Conservation (phyloP, 1,140 invertebrate genomes). For the Penaeus japonicus region DNA sequence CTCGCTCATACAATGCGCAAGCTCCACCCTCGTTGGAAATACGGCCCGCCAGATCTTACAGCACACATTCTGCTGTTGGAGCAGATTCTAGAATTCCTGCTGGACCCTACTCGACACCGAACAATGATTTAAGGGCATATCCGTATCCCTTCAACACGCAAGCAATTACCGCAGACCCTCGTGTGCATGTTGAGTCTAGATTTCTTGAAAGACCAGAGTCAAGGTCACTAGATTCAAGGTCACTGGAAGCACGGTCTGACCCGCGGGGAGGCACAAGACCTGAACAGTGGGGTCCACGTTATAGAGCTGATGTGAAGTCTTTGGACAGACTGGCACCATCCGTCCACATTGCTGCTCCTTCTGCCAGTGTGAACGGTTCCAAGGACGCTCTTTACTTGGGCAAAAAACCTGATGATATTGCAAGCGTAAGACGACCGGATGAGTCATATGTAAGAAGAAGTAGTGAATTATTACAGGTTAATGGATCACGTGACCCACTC, state of each 20-base stretch:
- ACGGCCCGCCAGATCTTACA: conserved; percentile 12
- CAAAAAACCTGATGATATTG: conserved; percentile 13
- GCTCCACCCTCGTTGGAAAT: conserved; percentile 14
- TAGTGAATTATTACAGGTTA: conserved; percentile 31
- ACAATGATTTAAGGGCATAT: not conserved
- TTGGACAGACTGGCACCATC: conserved; percentile 40
- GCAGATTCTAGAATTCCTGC: not conserved
- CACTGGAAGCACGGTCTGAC: conserved; percentile 7
- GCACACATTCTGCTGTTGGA: not conserved
- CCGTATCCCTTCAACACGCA: conserved; percentile 13
- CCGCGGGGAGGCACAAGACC: conserved; percentile 26
- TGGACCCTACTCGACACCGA: not conserved
- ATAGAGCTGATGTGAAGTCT: conserved; percentile 30
- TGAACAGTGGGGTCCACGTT: conserved; percentile 24
- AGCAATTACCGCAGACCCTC: not conserved
- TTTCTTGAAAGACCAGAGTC: conserved; percentile 15
- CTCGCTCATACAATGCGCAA: conserved; percentile 8
- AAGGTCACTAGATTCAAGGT: too few relatives aligned
- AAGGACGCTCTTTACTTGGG: conserved; percentile 43
- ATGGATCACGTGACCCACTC: conserved; percentile 37
- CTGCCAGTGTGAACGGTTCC: conserved; percentile 43
- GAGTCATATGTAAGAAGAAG: conserved; percentile 20
- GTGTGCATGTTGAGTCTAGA: conserved; percentile 17
- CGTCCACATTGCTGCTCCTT: conserved; percentile 34
- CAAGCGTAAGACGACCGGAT: conserved; percentile 14